Evolutionary conservation across 2,113 vertebrate species (phyloP).

Genomic region (Daboia siamensis): DNA sequence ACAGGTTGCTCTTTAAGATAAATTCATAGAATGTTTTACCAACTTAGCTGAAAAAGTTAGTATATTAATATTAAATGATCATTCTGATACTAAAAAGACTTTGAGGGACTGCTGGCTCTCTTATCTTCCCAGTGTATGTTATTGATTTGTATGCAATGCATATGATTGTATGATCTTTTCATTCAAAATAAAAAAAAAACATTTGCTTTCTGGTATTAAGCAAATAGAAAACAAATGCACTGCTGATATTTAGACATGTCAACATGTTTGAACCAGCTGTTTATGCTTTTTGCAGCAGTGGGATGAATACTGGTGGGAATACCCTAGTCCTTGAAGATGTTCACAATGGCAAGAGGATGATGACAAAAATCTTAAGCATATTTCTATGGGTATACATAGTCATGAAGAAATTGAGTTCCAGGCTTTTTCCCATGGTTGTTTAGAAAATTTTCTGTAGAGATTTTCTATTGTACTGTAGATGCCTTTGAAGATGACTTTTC

Average conservation of each 20-base stretch:
- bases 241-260: neutral
- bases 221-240: neutral
- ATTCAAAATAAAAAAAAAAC: neutral
- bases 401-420: neutral
- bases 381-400: neutral
- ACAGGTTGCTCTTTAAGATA: neutral
- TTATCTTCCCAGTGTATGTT: neutral
- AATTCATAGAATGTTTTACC: neutral
- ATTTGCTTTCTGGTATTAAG: neutral
- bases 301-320: neutral
- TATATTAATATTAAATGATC: neutral
- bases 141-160: neutral
- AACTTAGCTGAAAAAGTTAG: neutral
- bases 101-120: neutral
- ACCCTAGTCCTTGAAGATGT: neutral
- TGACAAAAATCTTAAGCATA: neutral
- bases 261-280: neutral
- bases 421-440: conserved; percentile 17
- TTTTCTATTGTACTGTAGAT: conserved; percentile 29
- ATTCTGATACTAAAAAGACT: neutral
- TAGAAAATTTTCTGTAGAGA: conserved; percentile 23
- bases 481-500: conserved; percentile 13
- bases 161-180: neutral
- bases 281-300: neutral
- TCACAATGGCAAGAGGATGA: neutral